Percentiles rank a stretch among this genome's conserved stretches.
Evolutionary conservation across 1,140 invertebrate species (phyloP).

Genomic region (Atta texana): DNA sequence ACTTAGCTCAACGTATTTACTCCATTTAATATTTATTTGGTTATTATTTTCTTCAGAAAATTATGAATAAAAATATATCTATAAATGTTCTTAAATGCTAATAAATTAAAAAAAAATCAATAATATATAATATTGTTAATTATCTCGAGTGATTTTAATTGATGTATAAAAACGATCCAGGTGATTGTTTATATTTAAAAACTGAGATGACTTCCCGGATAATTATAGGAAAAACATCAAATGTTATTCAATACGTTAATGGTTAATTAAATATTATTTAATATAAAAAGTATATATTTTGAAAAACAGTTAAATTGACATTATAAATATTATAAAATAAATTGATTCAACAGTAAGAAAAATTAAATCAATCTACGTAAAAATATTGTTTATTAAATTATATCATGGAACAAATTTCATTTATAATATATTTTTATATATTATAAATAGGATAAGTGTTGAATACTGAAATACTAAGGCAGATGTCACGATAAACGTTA

Average conservation of each 20-base stretch:
- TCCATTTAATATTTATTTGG: too few relatives aligned
- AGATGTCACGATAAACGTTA: conserved; percentile 18
- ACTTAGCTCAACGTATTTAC: too few relatives aligned
- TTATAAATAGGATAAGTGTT: neutral
- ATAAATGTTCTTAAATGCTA: too few relatives aligned
- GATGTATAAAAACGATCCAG: too few relatives aligned
- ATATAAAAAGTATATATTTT: neutral
- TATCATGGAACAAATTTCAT: neutral
- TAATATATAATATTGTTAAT: too few relatives aligned
- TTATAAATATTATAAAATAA: neutral
- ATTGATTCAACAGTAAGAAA: neutral
- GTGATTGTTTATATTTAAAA: too few relatives aligned
- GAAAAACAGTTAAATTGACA: neutral
- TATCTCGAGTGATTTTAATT: too few relatives aligned
- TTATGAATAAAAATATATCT: too few relatives aligned
- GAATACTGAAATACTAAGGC: conserved; percentile 1
- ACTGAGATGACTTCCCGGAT: too few relatives aligned
- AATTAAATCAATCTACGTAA: neutral
- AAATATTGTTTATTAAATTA: neutral
- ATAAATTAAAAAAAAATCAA: too few relatives aligned
- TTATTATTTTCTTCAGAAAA: too few relatives aligned
- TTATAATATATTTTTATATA: neutral
- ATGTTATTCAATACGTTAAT: neutral
- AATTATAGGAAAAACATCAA: neutral
- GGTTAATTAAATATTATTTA: neutral